These are phyloP conservation scores for Catocala sponsa DNA, from an alignment of 2,888 invertebrate species.

Conservation along the genomic window DNA sequence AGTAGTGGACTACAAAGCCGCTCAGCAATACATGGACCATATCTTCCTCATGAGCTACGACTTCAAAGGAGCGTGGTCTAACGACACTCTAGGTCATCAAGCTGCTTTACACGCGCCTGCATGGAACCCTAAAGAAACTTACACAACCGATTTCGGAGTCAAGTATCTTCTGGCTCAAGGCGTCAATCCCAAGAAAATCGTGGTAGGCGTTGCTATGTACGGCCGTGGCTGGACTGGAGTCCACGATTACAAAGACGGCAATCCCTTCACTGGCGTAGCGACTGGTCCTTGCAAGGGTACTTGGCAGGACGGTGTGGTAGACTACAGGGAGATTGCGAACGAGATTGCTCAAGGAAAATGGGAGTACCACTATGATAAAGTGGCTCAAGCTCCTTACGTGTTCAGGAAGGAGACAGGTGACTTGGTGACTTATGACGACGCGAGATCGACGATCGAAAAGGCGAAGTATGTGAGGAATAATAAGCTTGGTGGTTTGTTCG, in stretches of 20 bases:
- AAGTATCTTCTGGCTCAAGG: conserved; percentile 81
- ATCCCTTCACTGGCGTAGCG: conserved; percentile 81
- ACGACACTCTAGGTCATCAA: conserved; percentile 81
- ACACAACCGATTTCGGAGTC: conserved; percentile 84
- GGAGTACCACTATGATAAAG: conserved; percentile 81
- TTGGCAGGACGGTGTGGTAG: conserved; percentile 84
- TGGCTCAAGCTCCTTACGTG: conserved; percentile 83
- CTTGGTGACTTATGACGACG: conserved; percentile 80
- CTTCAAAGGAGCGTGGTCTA: conserved; percentile 85
- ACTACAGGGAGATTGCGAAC: conserved; percentile 81
- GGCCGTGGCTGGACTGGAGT: conserved; percentile 85
- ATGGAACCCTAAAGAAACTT: conserved; percentile 81
- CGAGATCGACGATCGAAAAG: conserved; percentile 81
- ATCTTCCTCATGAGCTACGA: conserved; percentile 85
- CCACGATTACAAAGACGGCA: conserved; percentile 69
- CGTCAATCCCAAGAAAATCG: conserved; percentile 79
- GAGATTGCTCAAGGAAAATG: conserved; percentile 79
- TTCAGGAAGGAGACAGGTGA: conserved; percentile 79
- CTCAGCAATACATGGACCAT: conserved; percentile 84
- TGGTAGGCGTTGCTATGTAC: conserved; percentile 84
- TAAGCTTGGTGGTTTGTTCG: conserved; percentile 80
- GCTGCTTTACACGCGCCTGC: conserved; percentile 77
- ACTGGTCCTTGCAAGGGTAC: conserved; percentile 82
- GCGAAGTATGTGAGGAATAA: conserved; percentile 83
- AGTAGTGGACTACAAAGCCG: conserved; percentile 80